Evolutionary conservation across 2,797 vertebrate genomes (phyloP).

Genomic region (Mus spretus): DNA sequence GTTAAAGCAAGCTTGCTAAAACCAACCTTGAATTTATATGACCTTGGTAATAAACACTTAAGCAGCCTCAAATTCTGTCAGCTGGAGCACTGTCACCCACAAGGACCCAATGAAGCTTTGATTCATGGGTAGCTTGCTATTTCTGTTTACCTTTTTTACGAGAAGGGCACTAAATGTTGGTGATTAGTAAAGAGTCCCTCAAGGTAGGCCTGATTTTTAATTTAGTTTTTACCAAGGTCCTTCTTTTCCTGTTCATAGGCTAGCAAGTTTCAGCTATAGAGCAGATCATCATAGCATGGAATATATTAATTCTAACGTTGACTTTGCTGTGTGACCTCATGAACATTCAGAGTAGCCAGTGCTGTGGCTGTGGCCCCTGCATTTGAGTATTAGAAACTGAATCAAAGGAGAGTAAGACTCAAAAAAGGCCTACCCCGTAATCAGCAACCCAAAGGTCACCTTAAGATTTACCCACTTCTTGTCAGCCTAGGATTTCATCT

Average conservation of each 20-base stretch:
- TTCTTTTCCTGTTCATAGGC: constrained; percentile 62
- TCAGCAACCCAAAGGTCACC: constrained; percentile 2
- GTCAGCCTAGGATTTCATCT: constrained; percentile 30
- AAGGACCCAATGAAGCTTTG: neutral
- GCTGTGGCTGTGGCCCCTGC: neutral
- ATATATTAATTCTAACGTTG: constrained; percentile 65
- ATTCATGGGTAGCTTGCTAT: neutral
- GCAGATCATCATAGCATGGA: constrained; percentile 28
- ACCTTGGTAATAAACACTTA: neutral
- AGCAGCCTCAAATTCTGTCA: neutral
- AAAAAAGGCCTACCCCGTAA: neutral
- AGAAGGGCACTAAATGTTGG: neutral
- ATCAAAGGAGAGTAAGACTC: neutral
- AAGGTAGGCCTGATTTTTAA: constrained; percentile 47
- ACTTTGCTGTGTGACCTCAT: constrained; percentile 54
- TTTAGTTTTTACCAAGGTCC: constrained; percentile 39
- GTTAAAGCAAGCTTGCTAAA: neutral
- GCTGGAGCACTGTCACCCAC: neutral
- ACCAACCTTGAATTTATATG: neutral
- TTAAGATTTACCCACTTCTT: constrained; percentile 41
- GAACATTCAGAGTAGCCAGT: constrained; percentile 58
- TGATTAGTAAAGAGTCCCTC: constrained; percentile 24
- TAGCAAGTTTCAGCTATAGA: constrained; percentile 67
- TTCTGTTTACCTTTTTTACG: constrained; percentile 44
- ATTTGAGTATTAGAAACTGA: constrained; percentile 44